Evolutionary conservation across 2,113 vertebrate genomes (phyloP), one percentile per base, ranked within the genome.

Genomic region (Dipodomys stephensi): DNA sequence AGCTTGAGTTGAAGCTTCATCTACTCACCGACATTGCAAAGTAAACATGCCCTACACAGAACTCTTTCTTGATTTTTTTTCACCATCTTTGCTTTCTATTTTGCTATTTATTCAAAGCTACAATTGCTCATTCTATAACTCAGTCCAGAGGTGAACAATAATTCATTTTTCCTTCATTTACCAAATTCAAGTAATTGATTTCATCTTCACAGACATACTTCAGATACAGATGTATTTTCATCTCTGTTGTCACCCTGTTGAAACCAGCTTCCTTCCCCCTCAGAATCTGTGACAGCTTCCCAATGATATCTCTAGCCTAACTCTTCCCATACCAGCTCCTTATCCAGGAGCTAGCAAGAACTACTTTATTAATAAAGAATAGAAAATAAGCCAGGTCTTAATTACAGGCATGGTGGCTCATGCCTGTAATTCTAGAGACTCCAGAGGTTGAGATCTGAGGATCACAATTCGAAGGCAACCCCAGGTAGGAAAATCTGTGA

Each of bases 351-450:
- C 8, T 8, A 83, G 22, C 35, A 84, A 83, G 90, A 74, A 67
- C 19, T 25, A 62, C 35, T 94, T 87, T 87, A 76, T 87, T 84
- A 53, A 87, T 84, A 53, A 87, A 90, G 71, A 68, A 46, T 35
- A 15, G 20, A 87, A 93, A 83, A 79, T 35, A 71, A 35, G 32
- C n/a, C 19, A 39, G 39, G 39, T 39, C 39, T 39, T 39, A 39
- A 39, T 39, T 39, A 39, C 39, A 39, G 5, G 39, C 39, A 39
- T 57, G n/a, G 35, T 73, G 32, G 19, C 32, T 39, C 71, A 39
- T 57, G 53, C 53, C 15, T 57, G 53, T 18, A 57, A 57, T 57
- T 57, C 53, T 16, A 18, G 53, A 57, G 2, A 16, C 53, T 57
- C 53, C 0, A 3, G 12, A 57, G 53, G 53, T 16, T 57, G 53